Conservation (phyloP, 2,888 invertebrate species). For the Tachina fera region DNA sequence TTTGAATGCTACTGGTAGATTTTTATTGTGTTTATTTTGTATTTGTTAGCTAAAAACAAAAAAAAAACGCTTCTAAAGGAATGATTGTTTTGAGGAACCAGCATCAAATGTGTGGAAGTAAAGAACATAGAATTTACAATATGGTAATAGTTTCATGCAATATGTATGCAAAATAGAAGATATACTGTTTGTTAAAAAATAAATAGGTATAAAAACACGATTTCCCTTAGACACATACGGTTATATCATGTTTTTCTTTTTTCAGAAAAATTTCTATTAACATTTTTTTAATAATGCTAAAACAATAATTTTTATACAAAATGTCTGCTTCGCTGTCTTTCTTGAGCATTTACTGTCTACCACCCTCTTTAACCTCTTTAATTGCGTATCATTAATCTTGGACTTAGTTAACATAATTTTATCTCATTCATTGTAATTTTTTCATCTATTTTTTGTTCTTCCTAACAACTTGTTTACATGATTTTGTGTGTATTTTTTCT, state of each 20-base stretch:
- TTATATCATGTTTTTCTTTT: not conserved
- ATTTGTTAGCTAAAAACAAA: not conserved
- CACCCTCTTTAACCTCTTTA: conserved; percentile 48
- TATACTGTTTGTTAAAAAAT: too few relatives aligned
- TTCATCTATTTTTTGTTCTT: conserved; percentile 10
- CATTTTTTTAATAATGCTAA: not conserved
- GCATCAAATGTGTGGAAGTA: not conserved
- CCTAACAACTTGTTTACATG: conserved; percentile 35
- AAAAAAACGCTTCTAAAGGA: not conserved
- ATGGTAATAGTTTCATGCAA: too few relatives aligned
- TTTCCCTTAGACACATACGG: too few relatives aligned
- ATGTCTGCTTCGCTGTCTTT: not conserved
- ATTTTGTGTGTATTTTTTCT: conserved; percentile 23
- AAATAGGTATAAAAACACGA: too few relatives aligned
- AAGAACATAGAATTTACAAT: too few relatives aligned
- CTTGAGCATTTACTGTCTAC: conserved; percentile 9
- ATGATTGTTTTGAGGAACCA: not conserved
- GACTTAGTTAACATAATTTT: conserved; percentile 62
- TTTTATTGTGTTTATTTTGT: conserved; percentile 52
- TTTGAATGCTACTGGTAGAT: conserved; percentile 44
- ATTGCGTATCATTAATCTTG: conserved; percentile 65
- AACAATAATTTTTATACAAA: not conserved
- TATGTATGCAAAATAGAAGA: too few relatives aligned
- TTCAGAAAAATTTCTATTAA: not conserved
- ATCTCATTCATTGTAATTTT: conserved; percentile 44